Base-by-base conservation (phyloP, 35 echinoderm and acorn worm genomes). In the Hemicentrotus pulcherrimus region DNA sequence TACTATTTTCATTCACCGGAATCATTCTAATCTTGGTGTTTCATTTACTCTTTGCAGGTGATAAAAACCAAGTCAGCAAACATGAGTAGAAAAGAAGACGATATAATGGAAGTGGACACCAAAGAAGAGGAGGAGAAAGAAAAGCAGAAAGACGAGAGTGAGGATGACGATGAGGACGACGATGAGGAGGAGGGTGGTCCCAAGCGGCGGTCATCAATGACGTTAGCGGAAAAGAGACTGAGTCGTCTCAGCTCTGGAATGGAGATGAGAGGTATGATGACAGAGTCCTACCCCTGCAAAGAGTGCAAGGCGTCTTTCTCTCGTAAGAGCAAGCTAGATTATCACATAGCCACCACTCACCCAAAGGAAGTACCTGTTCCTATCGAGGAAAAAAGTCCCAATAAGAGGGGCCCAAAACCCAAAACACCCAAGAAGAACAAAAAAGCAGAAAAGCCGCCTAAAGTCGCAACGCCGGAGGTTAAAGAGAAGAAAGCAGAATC, bases 221-320 rank as follows among this genome's bases (percentile, higher is more conserved):
- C 91, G 30, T n/a, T 50, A 47, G 31, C 91, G 11, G 91, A 93
- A 58, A 93, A 58, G n/a, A 24, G 91, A 50, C 48, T 47, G 48
- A 93, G 46, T 12, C 45, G 48, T 46, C 48, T 93, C 4, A 47
- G 48, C 13, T 47, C 91, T 93, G 91, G 91, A 18, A 47, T 93
- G 91, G 91, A 93, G 22, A 93, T 93, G 91, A 93, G 91, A 50
- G 48, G 48, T 28, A 50, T 93, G 48, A 58, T 58, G 46, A 93
- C 91, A 58, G 91, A 93, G 48, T 93, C 91, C 2, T 93, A 93
- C 46, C 46, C 46, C 6, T 93, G 91, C 47, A 47, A 93, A 47
- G 91, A 93, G 48, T 93, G 91, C 91, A 93, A 58, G 10, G 46
- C 46, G 10, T 93, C 91, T 31, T 93, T 93, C 30, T 50, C 91